These are phyloP conservation scores for Paramormyrops hopkinsi DNA, from an alignment of 2,797 vertebrate genomes.

Conservation along the genomic window DNA sequence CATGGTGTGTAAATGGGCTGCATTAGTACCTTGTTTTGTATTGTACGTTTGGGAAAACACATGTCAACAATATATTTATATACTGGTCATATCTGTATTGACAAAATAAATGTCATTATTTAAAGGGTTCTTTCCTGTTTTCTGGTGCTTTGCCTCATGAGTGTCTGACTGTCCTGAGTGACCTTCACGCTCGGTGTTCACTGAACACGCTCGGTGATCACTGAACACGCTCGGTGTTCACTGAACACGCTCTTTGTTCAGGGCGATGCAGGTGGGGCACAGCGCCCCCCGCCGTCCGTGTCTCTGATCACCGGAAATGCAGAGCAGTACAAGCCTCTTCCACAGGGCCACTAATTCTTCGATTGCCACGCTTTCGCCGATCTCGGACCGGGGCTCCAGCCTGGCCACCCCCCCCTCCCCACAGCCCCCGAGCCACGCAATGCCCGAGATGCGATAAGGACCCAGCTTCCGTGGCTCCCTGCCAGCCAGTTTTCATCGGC, in stretches of 20 bases:
- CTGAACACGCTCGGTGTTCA: background rate
- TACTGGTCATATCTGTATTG: slow-evolving; percentile 50
- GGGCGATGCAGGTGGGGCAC: background rate
- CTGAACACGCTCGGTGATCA: background rate
- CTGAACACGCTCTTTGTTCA: background rate
- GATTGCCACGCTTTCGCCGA: background rate
- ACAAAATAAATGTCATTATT: slow-evolving; percentile 60
- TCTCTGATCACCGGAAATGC: slow-evolving; percentile 15
- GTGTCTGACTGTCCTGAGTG: background rate
- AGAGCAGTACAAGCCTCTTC: slow-evolving; percentile 9
- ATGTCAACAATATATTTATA: slow-evolving; percentile 45
- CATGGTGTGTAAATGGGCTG: slow-evolving; percentile 36
- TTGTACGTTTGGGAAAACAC: slow-evolving; percentile 39
- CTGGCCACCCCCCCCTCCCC: background rate
- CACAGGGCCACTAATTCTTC: background rate
- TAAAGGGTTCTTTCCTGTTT: slow-evolving; percentile 21
- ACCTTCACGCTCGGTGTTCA: background rate
- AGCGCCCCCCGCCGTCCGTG: background rate
- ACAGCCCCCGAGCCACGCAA: background rate
- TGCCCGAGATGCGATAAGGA: background rate
- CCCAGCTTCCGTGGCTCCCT: background rate
- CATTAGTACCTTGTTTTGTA: slow-evolving; percentile 40
- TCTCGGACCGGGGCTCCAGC: background rate
- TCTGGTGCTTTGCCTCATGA: slow-evolving; percentile 8
- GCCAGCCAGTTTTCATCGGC: slow-evolving; percentile 30